phyloP scores from a whole-genome alignment of 1,140 invertebrate genomes.

The Penaeus indicus region DNA sequence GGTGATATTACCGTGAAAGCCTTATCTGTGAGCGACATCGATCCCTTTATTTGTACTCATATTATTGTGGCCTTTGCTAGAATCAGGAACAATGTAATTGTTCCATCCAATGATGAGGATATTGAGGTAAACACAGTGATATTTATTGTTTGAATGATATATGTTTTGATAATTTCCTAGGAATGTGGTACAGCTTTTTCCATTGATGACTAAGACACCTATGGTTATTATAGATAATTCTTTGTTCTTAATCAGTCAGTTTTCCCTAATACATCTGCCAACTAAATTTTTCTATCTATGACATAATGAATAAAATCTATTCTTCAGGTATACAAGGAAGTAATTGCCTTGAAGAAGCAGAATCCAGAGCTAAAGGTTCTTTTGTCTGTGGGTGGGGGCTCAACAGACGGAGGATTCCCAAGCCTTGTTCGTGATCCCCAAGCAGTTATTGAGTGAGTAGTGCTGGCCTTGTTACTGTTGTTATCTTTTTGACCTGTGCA shows the following conservation, averaged over 20 bases:
- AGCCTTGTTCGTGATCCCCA: neutral
- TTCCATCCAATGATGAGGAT: neutral
- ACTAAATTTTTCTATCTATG: neutral
- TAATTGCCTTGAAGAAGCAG: conserved; percentile 6
- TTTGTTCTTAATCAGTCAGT: neutral
- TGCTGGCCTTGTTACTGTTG: neutral
- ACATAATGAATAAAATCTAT: neutral
- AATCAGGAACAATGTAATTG: neutral
- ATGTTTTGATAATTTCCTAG: neutral
- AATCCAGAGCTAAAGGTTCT: conserved; percentile 6
- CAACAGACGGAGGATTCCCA: conserved; percentile 1
- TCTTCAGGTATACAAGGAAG: neutral
- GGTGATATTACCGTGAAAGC: conserved; percentile 2
- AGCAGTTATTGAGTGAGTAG: neutral
- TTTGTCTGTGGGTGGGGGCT: conserved; percentile 1
- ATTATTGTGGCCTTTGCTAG: conserved; percentile 7
- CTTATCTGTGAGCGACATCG: neutral
- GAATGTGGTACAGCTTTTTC: no score
- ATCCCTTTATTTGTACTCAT: conserved; percentile 12
- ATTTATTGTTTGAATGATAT: neutral
- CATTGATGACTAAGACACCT: no score
- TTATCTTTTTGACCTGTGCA: neutral
- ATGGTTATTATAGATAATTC: neutral
- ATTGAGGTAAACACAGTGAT: neutral
- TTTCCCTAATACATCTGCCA: neutral